Conservation (phyloP, 2,797 vertebrate genomes). For the Prunella strophiata region DNA sequence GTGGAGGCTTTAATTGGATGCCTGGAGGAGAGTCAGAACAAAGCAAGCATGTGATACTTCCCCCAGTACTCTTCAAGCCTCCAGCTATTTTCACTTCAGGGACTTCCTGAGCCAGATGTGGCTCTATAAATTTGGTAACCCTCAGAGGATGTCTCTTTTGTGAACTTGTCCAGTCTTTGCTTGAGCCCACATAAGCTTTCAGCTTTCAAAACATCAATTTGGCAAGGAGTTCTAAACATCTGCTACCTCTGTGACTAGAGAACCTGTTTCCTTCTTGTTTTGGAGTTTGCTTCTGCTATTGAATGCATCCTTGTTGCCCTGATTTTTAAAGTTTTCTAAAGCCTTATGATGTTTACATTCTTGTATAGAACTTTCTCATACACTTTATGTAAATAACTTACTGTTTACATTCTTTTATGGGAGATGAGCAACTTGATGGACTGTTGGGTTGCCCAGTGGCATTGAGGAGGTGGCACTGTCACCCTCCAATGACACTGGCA, state of each 20-base stretch:
- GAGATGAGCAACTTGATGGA: too few species aligned
- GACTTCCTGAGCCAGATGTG: conserved; percentile 44
- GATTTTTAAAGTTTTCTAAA: too few species aligned
- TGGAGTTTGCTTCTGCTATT: not conserved
- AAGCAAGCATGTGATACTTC: not conserved
- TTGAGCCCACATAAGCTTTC: not conserved
- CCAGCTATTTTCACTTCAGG: conserved; percentile 27
- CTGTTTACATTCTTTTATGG: too few species aligned
- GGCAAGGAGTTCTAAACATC: not conserved
- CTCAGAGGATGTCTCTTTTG: conserved; percentile 1
- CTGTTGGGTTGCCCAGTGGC: too few species aligned
- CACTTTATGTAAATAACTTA: too few species aligned
- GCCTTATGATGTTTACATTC: too few species aligned
- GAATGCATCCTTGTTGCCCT: not conserved
- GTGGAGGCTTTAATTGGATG: not conserved
- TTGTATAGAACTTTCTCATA: too few species aligned
- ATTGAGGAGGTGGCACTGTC: too few species aligned
- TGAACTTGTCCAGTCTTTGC: conserved; percentile 19
- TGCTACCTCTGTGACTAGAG: not conserved
- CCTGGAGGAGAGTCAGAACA: not conserved
- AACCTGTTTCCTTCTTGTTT: not conserved
- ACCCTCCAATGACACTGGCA: too few species aligned
- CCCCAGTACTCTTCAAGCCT: not conserved
- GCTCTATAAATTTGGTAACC: conserved; percentile 33
- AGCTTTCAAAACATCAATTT: not conserved